These are phyloP conservation scores for Drosophila paramelanica DNA, from an alignment of 2,888 invertebrate genomes.

Conservation along the genomic window DNA sequence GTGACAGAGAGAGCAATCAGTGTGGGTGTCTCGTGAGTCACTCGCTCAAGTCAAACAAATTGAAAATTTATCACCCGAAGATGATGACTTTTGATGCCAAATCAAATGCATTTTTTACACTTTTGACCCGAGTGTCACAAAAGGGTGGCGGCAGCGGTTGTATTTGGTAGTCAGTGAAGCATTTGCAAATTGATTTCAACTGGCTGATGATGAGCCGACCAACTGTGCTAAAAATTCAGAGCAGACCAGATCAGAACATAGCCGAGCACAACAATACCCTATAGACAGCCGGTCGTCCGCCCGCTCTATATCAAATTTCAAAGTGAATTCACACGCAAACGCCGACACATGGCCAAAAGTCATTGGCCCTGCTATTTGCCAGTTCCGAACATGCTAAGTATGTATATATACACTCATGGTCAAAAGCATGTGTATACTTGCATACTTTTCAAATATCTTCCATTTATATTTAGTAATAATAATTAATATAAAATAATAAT, in stretches of 20 bases:
- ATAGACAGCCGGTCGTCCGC: constrained; percentile 10
- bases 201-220: constrained; percentile 48
- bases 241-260: constrained; percentile 33
- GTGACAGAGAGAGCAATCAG: constrained; percentile 1
- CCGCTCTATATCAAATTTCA: constrained; percentile 68
- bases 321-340: constrained; percentile 80
- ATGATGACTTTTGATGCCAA: constrained; percentile 73
- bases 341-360: constrained; percentile 58
- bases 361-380: constrained; percentile 59
- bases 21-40: constrained; percentile 49
- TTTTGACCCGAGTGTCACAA: constrained; percentile 47
- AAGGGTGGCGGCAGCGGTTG: constrained; percentile 13
- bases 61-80: constrained; percentile 76
- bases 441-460: background rate
- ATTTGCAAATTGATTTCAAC: constrained; percentile 74
- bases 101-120: constrained; percentile 75
- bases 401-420: background rate
- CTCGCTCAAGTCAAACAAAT: constrained; percentile 75
- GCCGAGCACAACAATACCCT: constrained; percentile 1
- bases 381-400: background rate
- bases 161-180: constrained; percentile 53
- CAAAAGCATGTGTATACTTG: background rate
- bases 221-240: constrained; percentile 41
- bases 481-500: no score
- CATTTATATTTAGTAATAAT: background rate